Evolutionary conservation across 92 coral and sea anemone species (phyloP), one percentile per base, ranked within the genome.

Genomic region (Muricea muricata): DNA sequence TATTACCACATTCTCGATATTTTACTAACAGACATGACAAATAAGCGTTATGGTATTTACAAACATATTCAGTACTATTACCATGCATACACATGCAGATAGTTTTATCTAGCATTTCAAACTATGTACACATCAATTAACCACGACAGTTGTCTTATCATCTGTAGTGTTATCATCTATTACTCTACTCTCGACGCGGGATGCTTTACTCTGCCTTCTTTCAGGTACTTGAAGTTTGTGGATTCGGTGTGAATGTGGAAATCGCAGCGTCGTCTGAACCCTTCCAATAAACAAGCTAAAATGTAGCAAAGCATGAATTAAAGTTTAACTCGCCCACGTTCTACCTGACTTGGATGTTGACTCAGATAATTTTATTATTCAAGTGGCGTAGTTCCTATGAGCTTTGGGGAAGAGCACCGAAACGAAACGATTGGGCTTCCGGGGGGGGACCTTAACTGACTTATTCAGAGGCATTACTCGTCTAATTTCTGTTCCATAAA

Each of bases 221-320:
- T 78, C 83, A 78, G 71, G 93, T 46, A 73, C 82, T 55, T 97
- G 98, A 34, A 96, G 89, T 89, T 92, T 96, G 80, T 93, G 93
- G 23, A 93, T 93, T 30, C 94, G 93, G 28, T 97, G 90, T 79
- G 94, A 91, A 71, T 92, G 95, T 0, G 99, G 99, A 50, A 96
- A 84, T 31, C 97, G 91, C 86, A 96, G 75, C 3, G 98, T 91
- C 52, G 88, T 93, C 89, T 92, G 99, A 57, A 94, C 87, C 56
- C 99, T 93, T 82, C 93, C 99, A 25, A 93, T 80, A 55, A 96
- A 78, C 73, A 96, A 91, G 74, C 99, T 96, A 84, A 30, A 67
- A 85, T 21, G 33, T 56, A 42, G 28, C 24, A 68, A 40, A 47
- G 20, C 37, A 35, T 37, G 14, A 10, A 60, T 54, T 29, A 32